These are phyloP conservation scores for Pterocles gutturalis DNA, from an alignment of 2,113 vertebrate species.

Conservation along the genomic window DNA sequence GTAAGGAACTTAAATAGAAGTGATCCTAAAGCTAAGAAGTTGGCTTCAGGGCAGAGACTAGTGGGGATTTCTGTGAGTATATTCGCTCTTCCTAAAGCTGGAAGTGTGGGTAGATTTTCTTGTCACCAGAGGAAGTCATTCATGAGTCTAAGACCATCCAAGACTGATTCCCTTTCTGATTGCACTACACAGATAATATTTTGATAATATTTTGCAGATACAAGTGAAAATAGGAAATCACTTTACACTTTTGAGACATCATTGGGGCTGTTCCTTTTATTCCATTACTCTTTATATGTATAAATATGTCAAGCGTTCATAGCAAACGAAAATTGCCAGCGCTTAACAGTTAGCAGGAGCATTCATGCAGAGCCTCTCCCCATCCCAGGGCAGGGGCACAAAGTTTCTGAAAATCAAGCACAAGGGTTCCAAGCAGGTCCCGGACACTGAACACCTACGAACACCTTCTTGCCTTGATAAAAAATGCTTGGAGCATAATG, in stretches of 20 bases:
- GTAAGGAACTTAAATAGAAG: slow-evolving; percentile 34
- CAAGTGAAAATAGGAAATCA: neutral
- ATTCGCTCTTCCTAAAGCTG: neutral
- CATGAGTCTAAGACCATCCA: neutral
- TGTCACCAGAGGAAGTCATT: neutral
- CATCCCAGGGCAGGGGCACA: neutral
- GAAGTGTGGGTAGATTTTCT: neutral
- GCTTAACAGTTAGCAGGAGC: neutral
- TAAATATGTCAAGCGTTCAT: neutral
- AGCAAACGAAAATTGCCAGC: neutral
- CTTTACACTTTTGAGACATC: neutral
- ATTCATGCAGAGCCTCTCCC: neutral
- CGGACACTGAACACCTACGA: neutral
- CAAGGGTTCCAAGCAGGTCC: neutral
- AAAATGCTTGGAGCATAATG: fast-evolving
- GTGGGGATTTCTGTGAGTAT: neutral
- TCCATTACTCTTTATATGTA: neutral
- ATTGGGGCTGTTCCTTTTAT: neutral
- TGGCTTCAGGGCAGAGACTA: neutral
- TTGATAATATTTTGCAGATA: neutral
- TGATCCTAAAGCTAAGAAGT: neutral
- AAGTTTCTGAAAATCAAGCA: neutral
- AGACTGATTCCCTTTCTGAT: neutral
- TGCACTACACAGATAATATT: neutral
- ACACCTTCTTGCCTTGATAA: neutral